A percentile compares a stretch with the other conserved stretches of the same genome.
Evolutionary conservation across 2,888 invertebrate species (phyloP).

Genomic region (Spodoptera exigua): DNA sequence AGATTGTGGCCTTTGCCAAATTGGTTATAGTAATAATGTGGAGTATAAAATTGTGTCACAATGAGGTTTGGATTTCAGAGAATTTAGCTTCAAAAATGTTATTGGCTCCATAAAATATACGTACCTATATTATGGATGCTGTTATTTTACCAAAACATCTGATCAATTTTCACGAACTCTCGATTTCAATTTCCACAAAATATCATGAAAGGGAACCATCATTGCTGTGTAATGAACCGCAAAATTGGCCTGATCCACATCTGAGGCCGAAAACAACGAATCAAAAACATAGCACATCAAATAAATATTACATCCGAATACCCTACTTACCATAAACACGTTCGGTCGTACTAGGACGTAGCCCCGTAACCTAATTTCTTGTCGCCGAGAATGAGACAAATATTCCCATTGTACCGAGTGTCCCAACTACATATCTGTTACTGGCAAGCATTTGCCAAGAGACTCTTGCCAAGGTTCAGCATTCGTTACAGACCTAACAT

Average conservation of each 20-base stretch:
- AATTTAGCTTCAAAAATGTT: no score
- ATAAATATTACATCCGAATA: constrained; percentile 40
- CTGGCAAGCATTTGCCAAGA: constrained; percentile 81
- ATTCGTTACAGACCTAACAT: constrained; percentile 68
- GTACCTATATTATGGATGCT: no score
- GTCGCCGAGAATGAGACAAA: constrained; percentile 68
- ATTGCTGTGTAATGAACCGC: constrained; percentile 11
- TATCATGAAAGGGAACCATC: background rate
- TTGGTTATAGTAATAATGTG: no score
- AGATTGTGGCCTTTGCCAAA: no score
- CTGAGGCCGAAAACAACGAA: constrained; percentile 24
- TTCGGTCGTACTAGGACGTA: constrained; percentile 36
- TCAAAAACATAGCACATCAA: constrained; percentile 41
- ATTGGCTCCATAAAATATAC: no score
- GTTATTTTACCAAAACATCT: background rate
- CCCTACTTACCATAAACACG: constrained; percentile 53
- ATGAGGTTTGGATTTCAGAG: no score
- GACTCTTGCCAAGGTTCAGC: constrained; percentile 78
- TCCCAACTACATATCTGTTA: constrained; percentile 77
- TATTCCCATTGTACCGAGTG: constrained; percentile 61
- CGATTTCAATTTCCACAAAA: constrained; percentile 4
- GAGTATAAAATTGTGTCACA: no score
- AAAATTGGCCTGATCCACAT: constrained; percentile 21
- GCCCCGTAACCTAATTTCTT: constrained; percentile 71
- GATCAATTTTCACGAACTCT: background rate